Conservation (phyloP, 2,888 invertebrate genomes). For the Listrodromus nycthemerus region DNA sequence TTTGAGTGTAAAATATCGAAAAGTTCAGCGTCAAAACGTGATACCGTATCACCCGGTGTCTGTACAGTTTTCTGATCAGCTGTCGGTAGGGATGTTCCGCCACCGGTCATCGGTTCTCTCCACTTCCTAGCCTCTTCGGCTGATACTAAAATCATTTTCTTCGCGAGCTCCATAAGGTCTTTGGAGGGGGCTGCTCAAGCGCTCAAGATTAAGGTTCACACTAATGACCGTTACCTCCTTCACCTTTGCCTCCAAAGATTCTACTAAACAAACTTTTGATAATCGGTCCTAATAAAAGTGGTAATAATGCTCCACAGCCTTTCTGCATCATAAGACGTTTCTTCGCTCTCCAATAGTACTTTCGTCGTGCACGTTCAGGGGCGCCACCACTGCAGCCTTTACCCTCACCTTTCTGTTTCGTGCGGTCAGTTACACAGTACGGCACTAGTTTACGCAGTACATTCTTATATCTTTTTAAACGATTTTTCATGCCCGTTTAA, state of each 20-base stretch:
- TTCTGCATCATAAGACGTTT: conserved; percentile 73
- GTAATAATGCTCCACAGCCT: conserved; percentile 76
- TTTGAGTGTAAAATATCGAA: conserved; percentile 14
- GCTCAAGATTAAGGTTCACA: background rate
- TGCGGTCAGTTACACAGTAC: background rate
- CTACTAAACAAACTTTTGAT: background rate
- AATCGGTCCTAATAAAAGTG: conserved; percentile 11
- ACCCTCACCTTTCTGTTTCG: too few species aligned
- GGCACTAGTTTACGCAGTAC: background rate
- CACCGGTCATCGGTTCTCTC: background rate
- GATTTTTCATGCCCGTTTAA: background rate
- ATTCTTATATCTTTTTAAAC: conserved; percentile 19
- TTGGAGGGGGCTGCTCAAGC: background rate
- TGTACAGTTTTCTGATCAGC: background rate
- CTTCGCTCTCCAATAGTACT: conserved; percentile 7
- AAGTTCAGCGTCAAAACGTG: conserved; percentile 30
- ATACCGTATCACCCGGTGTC: conserved; percentile 3
- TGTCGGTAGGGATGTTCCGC: background rate
- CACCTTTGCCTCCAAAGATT: conserved; percentile 4
- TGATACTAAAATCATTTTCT: conserved; percentile 38
- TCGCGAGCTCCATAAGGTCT: conserved; percentile 20
- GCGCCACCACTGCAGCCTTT: background rate
- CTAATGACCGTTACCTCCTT: background rate
- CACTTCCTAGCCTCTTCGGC: background rate
- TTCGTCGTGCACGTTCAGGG: background rate